A percentile compares a stretch with the other conserved stretches of the same genome.
Evolutionary conservation across 2,888 invertebrate species (phyloP).

Genomic region (Caradrina kadenii): DNA sequence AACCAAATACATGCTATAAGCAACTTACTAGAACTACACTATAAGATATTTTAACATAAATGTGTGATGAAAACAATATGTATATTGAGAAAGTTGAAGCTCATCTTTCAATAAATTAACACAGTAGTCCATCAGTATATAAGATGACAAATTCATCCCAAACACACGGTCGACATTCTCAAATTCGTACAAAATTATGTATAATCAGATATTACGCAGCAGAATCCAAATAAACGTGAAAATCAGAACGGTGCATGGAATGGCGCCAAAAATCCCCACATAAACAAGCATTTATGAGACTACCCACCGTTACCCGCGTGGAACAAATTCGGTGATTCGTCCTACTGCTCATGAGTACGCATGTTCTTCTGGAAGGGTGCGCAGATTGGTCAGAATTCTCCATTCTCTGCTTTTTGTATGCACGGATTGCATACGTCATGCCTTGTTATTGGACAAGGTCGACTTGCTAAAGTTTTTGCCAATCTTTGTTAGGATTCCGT

Average conservation of each 20-base stretch:
- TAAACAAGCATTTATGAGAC: slow-evolving; percentile 55
- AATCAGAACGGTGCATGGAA: slow-evolving; percentile 48
- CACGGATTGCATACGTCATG: too few relatives aligned
- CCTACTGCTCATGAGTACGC: background rate
- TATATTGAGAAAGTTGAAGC: background rate
- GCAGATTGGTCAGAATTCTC: background rate
- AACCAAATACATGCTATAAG: too few relatives aligned
- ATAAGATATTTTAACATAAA: too few relatives aligned
- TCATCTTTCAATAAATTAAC: background rate
- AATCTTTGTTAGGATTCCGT: too few relatives aligned
- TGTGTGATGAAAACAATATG: background rate
- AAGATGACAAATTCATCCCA: slow-evolving; percentile 26
- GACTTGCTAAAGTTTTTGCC: background rate
- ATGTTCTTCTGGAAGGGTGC: background rate
- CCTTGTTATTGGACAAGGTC: too few relatives aligned
- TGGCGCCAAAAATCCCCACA: slow-evolving; percentile 52
- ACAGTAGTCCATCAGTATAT: background rate
- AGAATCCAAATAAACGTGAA: slow-evolving; percentile 55
- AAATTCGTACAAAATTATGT: slow-evolving; percentile 35
- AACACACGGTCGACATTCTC: slow-evolving; percentile 33
- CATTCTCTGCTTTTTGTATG: background rate
- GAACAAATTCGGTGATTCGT: slow-evolving; percentile 38
- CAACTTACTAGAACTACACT: too few relatives aligned
- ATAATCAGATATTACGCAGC: slow-evolving; percentile 55
- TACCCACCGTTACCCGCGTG: slow-evolving; percentile 28